A percentile compares a stretch with the other conserved stretches of the same genome.
Evolutionary conservation across 2,888 invertebrate genomes (phyloP).

Genomic region (Drosophila peninsularis): DNA sequence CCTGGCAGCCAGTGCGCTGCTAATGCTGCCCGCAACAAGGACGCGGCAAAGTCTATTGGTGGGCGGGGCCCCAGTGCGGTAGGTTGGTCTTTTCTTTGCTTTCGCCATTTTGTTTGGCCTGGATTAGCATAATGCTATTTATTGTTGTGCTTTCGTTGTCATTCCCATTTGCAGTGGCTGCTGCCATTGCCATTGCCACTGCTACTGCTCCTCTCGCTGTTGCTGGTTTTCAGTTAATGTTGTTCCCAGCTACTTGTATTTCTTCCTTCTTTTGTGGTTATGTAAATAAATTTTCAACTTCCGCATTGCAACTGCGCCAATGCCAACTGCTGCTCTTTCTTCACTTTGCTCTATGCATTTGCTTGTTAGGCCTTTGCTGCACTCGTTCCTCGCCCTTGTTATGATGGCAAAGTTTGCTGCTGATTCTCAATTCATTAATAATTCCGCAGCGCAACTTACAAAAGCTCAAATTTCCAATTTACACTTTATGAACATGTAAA

Average conservation of each 20-base stretch:
- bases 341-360: constrained; percentile 41
- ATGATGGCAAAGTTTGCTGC: constrained; percentile 62
- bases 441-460: constrained; percentile 44
- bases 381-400: constrained; percentile 24
- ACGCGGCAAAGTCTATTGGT: constrained; percentile 12
- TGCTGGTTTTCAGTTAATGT: constrained; percentile 66
- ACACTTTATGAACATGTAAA: constrained; percentile 74
- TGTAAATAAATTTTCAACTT: constrained; percentile 69
- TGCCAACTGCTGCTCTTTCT: constrained; percentile 31
- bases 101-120: constrained; percentile 79
- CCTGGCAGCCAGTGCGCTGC: constrained; percentile 37
- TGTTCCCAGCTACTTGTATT: constrained; percentile 65
- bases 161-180: constrained; percentile 48
- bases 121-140: constrained; percentile 81
- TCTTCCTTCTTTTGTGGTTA: constrained; percentile 65
- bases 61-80: neutral
- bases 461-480: constrained; percentile 67
- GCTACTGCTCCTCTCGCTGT: constrained; percentile 16
- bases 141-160: constrained; percentile 77
- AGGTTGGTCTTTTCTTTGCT: constrained; percentile 66
- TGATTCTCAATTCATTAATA: constrained; percentile 76
- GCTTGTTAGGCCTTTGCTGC: constrained; percentile 37
- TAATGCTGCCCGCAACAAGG: constrained; percentile 44
- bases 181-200: constrained; percentile 10
- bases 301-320: constrained; percentile 58